A percentile compares a stretch with the other conserved stretches of the same genome.
phyloP scores from a whole-genome alignment of 2,888 invertebrate species.

The Catocala nupta region DNA sequence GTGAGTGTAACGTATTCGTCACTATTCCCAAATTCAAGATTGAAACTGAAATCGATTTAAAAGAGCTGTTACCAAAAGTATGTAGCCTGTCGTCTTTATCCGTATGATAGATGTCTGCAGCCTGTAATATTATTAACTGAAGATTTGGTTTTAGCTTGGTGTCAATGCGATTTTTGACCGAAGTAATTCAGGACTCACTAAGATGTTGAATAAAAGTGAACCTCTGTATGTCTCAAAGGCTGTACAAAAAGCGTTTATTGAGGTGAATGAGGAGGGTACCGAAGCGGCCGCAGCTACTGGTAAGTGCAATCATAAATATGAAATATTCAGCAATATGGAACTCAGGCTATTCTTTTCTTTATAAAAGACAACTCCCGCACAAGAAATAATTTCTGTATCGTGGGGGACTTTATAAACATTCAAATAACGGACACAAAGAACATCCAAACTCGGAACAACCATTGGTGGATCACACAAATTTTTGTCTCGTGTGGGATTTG shows the following conservation, averaged over 20 bases:
- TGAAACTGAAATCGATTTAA: slow-evolving; percentile 91
- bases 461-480: no score
- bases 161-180: slow-evolving; percentile 89
- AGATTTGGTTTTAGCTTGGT: slow-evolving; percentile 87
- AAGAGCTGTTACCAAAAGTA: slow-evolving; percentile 80
- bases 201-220: slow-evolving; percentile 83
- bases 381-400: no score
- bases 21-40: slow-evolving; percentile 93
- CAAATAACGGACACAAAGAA: no score
- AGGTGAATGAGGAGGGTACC: slow-evolving; percentile 95
- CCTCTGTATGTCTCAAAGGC: slow-evolving; percentile 90
- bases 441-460: no score
- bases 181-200: slow-evolving; percentile 88
- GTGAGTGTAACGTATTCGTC: slow-evolving; percentile 88
- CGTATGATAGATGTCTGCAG: no score
- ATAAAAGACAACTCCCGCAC: no score
- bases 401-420: no score
- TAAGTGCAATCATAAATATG: slow-evolving; percentile 72
- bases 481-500: no score
- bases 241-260: slow-evolving; percentile 94
- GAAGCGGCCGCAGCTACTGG: slow-evolving; percentile 95
- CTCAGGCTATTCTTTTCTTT: no score
- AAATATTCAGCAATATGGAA: background rate
- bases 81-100: background rate
- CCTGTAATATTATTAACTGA: background rate